A percentile compares a stretch with the other conserved stretches of the same genome.
Conservation (phyloP, 1,140 invertebrate species). For the Vollenhovia emeryi region DNA sequence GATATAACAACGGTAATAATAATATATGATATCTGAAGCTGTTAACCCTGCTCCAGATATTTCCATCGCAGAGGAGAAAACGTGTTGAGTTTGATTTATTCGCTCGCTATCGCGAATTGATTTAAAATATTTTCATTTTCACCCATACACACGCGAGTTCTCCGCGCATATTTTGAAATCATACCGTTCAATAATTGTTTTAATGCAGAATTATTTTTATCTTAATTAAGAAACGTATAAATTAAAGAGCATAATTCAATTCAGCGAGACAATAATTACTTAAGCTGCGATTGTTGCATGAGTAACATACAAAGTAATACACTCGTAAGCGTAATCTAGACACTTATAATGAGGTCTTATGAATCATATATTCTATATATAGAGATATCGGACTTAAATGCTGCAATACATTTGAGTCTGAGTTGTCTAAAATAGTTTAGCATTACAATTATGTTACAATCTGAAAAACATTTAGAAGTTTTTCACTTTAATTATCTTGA, state of each 20-base stretch:
- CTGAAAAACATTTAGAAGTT: background rate
- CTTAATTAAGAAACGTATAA: background rate
- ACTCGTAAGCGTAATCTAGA: conserved; percentile 11
- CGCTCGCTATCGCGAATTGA: background rate
- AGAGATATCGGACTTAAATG: background rate
- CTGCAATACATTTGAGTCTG: background rate
- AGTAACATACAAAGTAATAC: conserved; percentile 17
- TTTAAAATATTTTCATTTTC: background rate
- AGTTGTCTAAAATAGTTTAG: background rate
- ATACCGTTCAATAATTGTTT: background rate
- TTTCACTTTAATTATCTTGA: background rate
- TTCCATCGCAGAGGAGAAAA: background rate
- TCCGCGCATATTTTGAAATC: background rate
- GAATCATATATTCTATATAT: conserved; percentile 21
- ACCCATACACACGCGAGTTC: too few species aligned
- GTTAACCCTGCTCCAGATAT: background rate
- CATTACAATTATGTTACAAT: background rate
- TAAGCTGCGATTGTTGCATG: background rate
- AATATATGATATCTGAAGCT: background rate
- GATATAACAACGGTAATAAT: background rate
- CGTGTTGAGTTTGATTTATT: background rate
- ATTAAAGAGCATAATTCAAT: background rate
- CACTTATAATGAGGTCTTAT: conserved; percentile 7
- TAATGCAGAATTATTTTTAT: background rate
- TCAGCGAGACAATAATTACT: background rate